Evolutionary conservation across 2,888 invertebrate species (phyloP), one percentile per base, ranked within the genome.

Genomic region (Steinernema carpocapsae): DNA sequence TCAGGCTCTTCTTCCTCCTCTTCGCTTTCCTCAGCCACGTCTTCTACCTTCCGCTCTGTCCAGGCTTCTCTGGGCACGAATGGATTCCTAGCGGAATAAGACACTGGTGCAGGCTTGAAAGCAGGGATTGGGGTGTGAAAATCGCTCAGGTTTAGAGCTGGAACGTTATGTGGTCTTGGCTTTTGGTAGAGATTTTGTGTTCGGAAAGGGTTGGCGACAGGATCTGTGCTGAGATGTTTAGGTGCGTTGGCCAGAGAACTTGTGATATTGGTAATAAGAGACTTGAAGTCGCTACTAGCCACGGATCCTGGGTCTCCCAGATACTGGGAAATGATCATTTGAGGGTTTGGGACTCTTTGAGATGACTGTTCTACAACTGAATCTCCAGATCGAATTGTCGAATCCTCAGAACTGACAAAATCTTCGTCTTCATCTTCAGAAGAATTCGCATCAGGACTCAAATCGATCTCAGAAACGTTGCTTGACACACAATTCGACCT

Each of bases 141-240:
- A 22, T 56, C 56, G 56, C 56, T 56, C 24, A 56, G 56, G 26
- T 56, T 56, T 6, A 56, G 26, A 1, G 22, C 26, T 17, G 56
- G 56, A 22, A 56, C 56, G 56, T 56, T 56, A 12, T 22, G 56
- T 6, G 56, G 56, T 19, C 56, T 22, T 17, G 22, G 56, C 26
- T 56, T 56, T 10, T 56, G 56, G 17, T 56, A 56, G 56, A 56
- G 56, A 24, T 56, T 56, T 26, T 22, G 56, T 14, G 78, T 76
- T 24, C 73, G 76, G 45, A 77, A 77, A 1, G 77, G 77, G 59
- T 77, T 77, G 12, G 71, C 79, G 7, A 32, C 48, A 29, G 64
- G 76, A 43, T 76, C 76, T 46, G 6, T 42, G 43, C 56, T 59
- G 26, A 71, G 71, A n/a, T 71, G 45, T 17, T 43, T 19, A 22